Percentiles rank a stretch among this genome's conserved stretches.
Evolutionary conservation across 2,888 invertebrate species (phyloP).

Genomic region (Hymenopus coronatus): DNA sequence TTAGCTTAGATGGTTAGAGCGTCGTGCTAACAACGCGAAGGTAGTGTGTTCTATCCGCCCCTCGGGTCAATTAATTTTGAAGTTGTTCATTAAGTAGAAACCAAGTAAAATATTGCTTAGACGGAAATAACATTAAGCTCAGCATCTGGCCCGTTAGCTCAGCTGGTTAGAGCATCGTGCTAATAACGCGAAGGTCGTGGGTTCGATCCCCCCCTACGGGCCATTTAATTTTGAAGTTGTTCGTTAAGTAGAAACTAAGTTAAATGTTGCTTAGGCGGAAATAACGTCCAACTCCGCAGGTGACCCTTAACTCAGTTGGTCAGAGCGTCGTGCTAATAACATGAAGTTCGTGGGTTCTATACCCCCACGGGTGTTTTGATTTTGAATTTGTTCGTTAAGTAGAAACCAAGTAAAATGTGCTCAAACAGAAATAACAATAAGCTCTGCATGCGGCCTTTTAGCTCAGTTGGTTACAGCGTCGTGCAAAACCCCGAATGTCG

Average conservation of each 20-base stretch:
- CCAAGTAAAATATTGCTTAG: too few relatives aligned
- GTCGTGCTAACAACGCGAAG: conserved; percentile 33
- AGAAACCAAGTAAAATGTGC: too few relatives aligned
- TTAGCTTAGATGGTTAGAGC: conserved; percentile 33
- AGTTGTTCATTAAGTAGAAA: too few relatives aligned
- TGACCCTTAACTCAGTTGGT: conserved; percentile 32
- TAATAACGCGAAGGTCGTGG: not conserved
- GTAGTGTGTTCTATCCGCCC: conserved; percentile 32
- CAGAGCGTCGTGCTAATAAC: conserved; percentile 33
- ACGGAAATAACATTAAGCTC: too few relatives aligned
- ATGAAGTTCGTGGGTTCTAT: conserved; percentile 32
- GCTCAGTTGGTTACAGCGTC: conserved; percentile 29
- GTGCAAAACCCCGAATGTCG: conserved; percentile 29
- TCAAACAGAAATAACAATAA: too few relatives aligned
- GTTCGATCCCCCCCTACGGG: too few relatives aligned
- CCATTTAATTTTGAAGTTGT: too few relatives aligned
- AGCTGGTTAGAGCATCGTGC: conserved; percentile 24
- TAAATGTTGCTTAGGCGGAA: too few relatives aligned
- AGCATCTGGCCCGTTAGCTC: conserved; percentile 20
- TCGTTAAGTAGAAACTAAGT: too few relatives aligned
- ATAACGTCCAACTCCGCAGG: too few relatives aligned
- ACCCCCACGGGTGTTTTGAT: not conserved
- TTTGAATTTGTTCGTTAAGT: too few relatives aligned
- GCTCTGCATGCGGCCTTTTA: conserved; percentile 22
- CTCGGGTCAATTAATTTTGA: not conserved